Base-by-base conservation (phyloP, 2,113 vertebrate species). In the Pomatostomus ruficeps region DNA sequence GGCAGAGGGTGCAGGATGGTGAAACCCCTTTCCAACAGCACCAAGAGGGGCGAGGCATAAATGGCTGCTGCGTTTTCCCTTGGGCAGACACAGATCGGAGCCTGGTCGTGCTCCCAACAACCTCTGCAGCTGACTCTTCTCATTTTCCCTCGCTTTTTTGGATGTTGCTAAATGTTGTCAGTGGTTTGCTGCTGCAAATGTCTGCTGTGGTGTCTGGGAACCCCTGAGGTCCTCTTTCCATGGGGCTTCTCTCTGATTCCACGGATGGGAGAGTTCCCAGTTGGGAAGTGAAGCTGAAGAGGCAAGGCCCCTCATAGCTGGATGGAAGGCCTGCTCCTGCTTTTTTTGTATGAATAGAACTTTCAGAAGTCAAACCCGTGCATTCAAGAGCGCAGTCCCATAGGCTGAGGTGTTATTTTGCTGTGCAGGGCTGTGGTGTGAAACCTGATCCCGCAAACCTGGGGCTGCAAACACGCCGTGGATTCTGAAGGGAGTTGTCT, bases 401-500 rank as follows among this genome's bases (percentile, higher is more conserved):
- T 1, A 18, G 19, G 46, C 58, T 76, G 46, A 28, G 55, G 15
- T 66, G 2, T 14, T 14, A 12, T 58, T 89, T 40, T 73, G 74
- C 87, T 76, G 62, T 14, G 38, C 89, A 42, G 49, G 62, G 67
- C 73, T 11, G 1, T 7, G 61, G 51, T n/a, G 70, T 55, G 54
- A 71, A 91, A 46, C 19, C 49, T 66, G 71, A 83, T 14, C 36
- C 74, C 82, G 77, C 74, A 40, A 21, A 70, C 38, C 16, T 14
- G 84, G 15, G 35, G 65, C 67, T 89, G 83, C 59, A 38, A 81
- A 84, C 57, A 21, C 9, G 38, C 89, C 15, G 0, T 12, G 79
- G 81, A 13, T 73, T 66, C 38, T 66, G 94, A 75, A 91, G 94
- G 89, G 93, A 94, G 94, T 20, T 93, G 71, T 88, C 84, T 87